Base-by-base conservation (phyloP, 1,140 invertebrate genomes). In the Ceratoteleas bidentatus region DNA sequence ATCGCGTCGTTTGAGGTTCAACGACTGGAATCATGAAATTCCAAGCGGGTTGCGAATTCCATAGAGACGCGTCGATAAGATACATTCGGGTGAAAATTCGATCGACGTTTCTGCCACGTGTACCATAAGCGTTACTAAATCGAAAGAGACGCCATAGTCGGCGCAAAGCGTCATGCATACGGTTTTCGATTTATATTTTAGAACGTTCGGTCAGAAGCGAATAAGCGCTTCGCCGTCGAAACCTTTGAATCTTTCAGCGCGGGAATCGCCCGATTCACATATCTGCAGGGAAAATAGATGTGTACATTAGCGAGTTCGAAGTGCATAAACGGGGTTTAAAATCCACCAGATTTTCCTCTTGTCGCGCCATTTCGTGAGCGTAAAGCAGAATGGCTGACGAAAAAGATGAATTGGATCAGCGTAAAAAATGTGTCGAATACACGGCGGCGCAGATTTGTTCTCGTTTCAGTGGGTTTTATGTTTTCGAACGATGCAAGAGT, bases 1-100 rank as follows among this genome's bases (percentile, higher is more conserved):
- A 79, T 79, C 68, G 69, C 64, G 58, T 64, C 64, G 70, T 80
- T 80, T 80, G 64, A 74, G 70, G 64, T 80, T 74, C 77, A 74
- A 80, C 58, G 77, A 80, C 69, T 68, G 64, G 64, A 73, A 80
- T 69, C 64, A 57, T 49, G 62, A 62, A 74, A 80, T 74, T 80
- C 77, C 69, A 64, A 66, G 45, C 73, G 58, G 58, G 32, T n/a
- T n/a, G n/a, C n/a, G n/a, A n/a, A n/a, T n/a, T n/a, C n/a, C n/a
- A n/a, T n/a, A n/a, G n/a, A n/a, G n/a, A n/a, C n/a, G n/a, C n/a
- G n/a, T n/a, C n/a, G n/a, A n/a, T n/a, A n/a, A n/a, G n/a, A n/a
- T n/a, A n/a, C n/a, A n/a, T n/a, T n/a, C n/a, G n/a, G n/a, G n/a
- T n/a, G n/a, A n/a, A n/a, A n/a, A n/a, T n/a, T n/a, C n/a, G n/a